Conservation (phyloP, 1,140 invertebrate species). For the Littorina saxatilis region DNA sequence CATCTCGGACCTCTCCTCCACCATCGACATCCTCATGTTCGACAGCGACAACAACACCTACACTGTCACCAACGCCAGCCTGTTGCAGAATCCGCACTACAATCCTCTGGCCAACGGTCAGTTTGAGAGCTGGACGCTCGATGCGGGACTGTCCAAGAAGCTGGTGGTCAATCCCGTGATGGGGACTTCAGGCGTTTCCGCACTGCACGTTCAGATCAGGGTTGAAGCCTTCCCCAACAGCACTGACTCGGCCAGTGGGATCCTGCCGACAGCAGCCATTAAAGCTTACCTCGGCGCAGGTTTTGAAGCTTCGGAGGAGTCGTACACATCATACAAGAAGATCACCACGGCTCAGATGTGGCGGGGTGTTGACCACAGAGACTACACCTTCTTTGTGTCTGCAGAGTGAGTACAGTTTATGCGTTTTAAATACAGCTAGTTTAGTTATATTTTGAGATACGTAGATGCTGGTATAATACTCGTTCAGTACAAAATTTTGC, state of each 20-base stretch:
- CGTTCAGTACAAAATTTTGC: no score
- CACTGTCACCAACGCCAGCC: constrained; percentile 38
- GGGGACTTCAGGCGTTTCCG: constrained; percentile 17
- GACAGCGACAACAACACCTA: constrained; percentile 31
- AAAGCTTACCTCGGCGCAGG: constrained; percentile 54
- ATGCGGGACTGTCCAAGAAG: constrained; percentile 36
- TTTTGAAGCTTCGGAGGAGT: constrained; percentile 43
- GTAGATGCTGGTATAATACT: no score
- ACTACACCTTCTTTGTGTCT: constrained; percentile 59
- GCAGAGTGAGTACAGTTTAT: background rate
- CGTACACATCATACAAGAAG: constrained; percentile 36
- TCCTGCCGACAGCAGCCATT: constrained; percentile 27
- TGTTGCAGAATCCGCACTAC: constrained; percentile 51
- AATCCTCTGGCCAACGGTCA: constrained; percentile 40
- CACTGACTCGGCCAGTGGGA: background rate
- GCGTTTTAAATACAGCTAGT: no score
- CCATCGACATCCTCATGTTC: constrained; percentile 55
- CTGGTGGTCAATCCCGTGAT: constrained; percentile 33
- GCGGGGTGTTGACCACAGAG: constrained; percentile 50
- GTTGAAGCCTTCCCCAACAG: constrained; percentile 40
- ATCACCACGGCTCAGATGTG: constrained; percentile 45
- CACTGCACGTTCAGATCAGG: constrained; percentile 51
- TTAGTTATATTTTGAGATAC: no score
- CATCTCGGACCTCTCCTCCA: background rate
- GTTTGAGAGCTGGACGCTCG: constrained; percentile 43